phyloP scores from a whole-genome alignment of 2,888 invertebrate species.

The Cylloceria caligata region DNA sequence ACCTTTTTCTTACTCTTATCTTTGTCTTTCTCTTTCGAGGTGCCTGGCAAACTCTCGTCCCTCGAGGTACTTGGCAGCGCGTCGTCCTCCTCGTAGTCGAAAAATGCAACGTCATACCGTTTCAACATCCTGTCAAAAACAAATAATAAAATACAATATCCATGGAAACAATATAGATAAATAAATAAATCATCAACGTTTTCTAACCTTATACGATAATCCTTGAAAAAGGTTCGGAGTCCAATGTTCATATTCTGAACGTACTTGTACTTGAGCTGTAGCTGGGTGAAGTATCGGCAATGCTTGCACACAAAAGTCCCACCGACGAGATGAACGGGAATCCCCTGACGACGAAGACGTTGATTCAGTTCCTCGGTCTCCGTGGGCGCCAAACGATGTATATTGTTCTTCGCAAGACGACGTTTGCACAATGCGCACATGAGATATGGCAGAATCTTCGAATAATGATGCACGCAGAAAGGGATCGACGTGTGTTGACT shows the following conservation, averaged over 20 bases:
- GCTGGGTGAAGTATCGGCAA: slow-evolving; percentile 91
- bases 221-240: slow-evolving; percentile 86
- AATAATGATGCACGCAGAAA: slow-evolving; percentile 88
- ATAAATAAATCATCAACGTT: neutral
- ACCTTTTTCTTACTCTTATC: slow-evolving; percentile 67
- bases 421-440: slow-evolving; percentile 92
- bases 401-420: slow-evolving; percentile 91
- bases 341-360: slow-evolving; percentile 86
- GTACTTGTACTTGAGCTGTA: slow-evolving; percentile 87
- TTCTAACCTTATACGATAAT: slow-evolving; percentile 88
- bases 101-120: slow-evolving; percentile 89
- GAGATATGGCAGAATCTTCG: slow-evolving; percentile 90
- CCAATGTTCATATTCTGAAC: slow-evolving; percentile 84
- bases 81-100: slow-evolving; percentile 86
- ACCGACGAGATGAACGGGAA: slow-evolving; percentile 89
- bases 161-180: neutral
- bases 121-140: slow-evolving; percentile 88
- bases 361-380: slow-evolving; percentile 86
- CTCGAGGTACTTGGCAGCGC: slow-evolving; percentile 75
- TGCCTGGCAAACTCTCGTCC: slow-evolving; percentile 70
- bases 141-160: slow-evolving; percentile 5
- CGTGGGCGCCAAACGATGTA: slow-evolving; percentile 89
- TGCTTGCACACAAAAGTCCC: slow-evolving; percentile 93
- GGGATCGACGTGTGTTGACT: slow-evolving; percentile 82
- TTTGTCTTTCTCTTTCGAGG: slow-evolving; percentile 73